Conservation (phyloP, 2,797 vertebrate genomes). For the Vespertilio murinus region DNA sequence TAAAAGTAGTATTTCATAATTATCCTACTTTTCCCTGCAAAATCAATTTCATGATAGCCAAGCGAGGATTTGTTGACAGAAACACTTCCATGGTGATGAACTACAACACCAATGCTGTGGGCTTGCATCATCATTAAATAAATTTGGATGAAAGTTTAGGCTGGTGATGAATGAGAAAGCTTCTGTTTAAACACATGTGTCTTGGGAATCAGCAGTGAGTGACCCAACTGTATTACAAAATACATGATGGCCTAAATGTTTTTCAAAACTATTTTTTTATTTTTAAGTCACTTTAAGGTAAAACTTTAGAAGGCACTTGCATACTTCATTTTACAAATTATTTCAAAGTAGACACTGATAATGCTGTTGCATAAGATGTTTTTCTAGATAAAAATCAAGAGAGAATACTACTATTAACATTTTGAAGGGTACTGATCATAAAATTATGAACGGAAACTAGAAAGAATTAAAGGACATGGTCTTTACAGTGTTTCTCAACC, state of each 20-base stretch:
- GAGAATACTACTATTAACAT: background rate
- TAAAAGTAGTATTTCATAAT: constrained; percentile 64
- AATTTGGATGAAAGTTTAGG: constrained; percentile 68
- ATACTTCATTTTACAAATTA: background rate
- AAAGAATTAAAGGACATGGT: constrained; percentile 13
- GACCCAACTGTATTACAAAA: constrained; percentile 72
- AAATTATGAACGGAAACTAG: constrained; percentile 47
- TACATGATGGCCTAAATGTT: constrained; percentile 58
- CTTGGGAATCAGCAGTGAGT: constrained; percentile 54
- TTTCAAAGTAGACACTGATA: constrained; percentile 37
- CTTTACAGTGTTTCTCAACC: background rate
- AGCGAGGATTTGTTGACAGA: constrained; percentile 74
- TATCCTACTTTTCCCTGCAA: constrained; percentile 62
- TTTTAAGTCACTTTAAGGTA: constrained; percentile 57
- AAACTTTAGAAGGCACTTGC: constrained; percentile 41
- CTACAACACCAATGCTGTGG: constrained; percentile 44
- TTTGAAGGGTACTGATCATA: background rate
- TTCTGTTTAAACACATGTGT: constrained; percentile 76
- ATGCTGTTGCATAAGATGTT: background rate
- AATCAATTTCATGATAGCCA: constrained; percentile 70
- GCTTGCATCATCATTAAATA: constrained; percentile 65
- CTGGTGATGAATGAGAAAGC: constrained; percentile 68
- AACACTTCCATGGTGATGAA: constrained; percentile 77
- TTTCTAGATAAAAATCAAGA: constrained; percentile 36
- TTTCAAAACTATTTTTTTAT: constrained; percentile 66